phyloP scores from a whole-genome alignment of 2,113 vertebrate genomes.

The Recurvirostra avosetta region DNA sequence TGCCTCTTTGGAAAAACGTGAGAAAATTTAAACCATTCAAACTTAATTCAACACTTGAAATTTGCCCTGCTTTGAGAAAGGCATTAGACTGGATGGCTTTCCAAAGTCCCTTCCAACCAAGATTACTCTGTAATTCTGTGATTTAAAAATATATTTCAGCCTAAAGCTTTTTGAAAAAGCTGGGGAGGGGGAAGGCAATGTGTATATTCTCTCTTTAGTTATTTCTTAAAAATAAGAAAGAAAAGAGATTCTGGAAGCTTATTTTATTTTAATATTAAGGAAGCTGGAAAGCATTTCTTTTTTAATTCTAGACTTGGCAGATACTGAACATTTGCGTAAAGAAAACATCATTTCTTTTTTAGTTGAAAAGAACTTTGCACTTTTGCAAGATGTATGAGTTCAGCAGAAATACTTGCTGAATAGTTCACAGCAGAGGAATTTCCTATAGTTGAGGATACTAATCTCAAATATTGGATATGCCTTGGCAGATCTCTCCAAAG shows the following conservation, averaged over 20 bases:
- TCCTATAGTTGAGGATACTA: neutral
- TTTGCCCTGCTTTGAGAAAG: neutral
- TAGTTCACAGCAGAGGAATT: neutral
- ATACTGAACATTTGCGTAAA: neutral
- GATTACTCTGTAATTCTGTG: neutral
- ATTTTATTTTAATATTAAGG: neutral
- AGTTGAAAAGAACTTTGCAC: neutral
- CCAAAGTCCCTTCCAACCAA: neutral
- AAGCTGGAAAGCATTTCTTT: neutral
- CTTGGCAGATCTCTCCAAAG: neutral
- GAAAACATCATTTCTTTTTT: neutral
- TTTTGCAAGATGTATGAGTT: neutral
- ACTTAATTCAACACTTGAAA: neutral
- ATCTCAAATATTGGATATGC: neutral
- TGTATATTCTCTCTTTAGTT: neutral
- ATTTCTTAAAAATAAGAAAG: neutral
- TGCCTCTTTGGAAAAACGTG: neutral
- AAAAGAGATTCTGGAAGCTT: neutral
- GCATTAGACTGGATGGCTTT: neutral
- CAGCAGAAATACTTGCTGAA: slow-evolving; percentile 16
- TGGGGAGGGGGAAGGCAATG: neutral
- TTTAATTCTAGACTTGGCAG: neutral
- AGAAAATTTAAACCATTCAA: neutral
- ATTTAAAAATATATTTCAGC: neutral
- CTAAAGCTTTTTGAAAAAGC: neutral